Evolutionary conservation across 2,113 vertebrate species (phyloP).

Genomic region (Alosa alosa): DNA sequence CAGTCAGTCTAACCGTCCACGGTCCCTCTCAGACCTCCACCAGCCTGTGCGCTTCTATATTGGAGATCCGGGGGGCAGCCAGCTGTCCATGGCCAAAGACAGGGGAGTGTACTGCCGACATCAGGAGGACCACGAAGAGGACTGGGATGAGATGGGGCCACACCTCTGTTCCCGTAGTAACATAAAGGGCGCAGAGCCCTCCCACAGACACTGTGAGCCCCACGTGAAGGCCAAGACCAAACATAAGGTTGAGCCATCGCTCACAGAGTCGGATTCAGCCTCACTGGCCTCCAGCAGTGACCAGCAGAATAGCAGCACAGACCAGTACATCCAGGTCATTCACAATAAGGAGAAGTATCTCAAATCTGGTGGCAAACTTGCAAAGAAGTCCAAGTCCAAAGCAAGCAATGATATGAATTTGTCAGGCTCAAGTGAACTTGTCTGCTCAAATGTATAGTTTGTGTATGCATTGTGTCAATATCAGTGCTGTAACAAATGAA

Average conservation of each 20-base stretch:
- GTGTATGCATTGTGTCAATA: neutral
- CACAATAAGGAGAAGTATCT: conserved; percentile 77
- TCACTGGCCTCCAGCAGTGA: conserved; percentile 89
- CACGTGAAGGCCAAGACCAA: conserved; percentile 71
- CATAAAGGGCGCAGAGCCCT: conserved; percentile 57
- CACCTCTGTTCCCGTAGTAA: conserved; percentile 61
- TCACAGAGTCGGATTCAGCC: conserved; percentile 84
- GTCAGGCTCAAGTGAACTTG: conserved; percentile 70
- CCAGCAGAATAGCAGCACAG: conserved; percentile 82
- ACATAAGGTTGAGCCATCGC: conserved; percentile 68
- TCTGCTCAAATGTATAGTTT: conserved; percentile 83
- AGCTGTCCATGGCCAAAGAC: conserved; percentile 55
- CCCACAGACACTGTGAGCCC: conserved; percentile 58
- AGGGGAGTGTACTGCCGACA: conserved; percentile 58
- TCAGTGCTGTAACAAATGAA: conserved; percentile 11
- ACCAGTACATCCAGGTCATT: conserved; percentile 86
- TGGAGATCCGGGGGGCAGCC: conserved; percentile 66
- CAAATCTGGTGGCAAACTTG: conserved; percentile 63
- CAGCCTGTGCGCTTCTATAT: conserved; percentile 76
- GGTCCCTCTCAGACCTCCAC: conserved; percentile 77
- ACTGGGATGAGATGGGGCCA: conserved; percentile 55
- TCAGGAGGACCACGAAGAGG: conserved; percentile 60
- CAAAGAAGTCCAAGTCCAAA: conserved; percentile 72
- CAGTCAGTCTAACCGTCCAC: conserved; percentile 62
- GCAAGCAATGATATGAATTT: conserved; percentile 58